Conservation (phyloP, 2,113 vertebrate genomes). For the Phaethon lepturus region DNA sequence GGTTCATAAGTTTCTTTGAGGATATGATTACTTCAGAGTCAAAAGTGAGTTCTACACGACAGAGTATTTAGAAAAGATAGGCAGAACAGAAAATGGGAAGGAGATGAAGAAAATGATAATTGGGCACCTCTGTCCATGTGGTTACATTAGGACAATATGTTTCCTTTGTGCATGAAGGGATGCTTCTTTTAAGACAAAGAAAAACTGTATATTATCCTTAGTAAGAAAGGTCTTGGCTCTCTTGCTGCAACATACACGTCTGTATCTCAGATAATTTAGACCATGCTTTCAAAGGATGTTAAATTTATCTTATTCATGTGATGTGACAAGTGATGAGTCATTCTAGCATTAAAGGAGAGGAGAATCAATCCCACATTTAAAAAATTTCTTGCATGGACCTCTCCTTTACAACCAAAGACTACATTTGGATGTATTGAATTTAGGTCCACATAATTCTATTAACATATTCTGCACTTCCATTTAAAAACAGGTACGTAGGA, state of each 20-base stretch:
- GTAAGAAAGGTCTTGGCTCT: background rate
- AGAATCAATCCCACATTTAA: background rate
- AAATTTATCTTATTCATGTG: background rate
- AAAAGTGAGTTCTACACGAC: background rate
- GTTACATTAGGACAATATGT: background rate
- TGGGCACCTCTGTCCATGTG: background rate
- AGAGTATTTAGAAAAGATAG: background rate
- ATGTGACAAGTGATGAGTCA: background rate
- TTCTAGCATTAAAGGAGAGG: background rate
- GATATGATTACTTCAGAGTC: background rate
- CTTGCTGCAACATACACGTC: background rate
- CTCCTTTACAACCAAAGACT: background rate
- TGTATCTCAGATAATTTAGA: background rate
- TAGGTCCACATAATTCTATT: background rate
- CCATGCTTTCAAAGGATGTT: background rate
- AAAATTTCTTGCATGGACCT: background rate
- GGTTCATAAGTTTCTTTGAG: background rate
- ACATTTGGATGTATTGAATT: background rate
- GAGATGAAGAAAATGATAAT: background rate
- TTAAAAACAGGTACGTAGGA: background rate
- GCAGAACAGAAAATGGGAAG: background rate
- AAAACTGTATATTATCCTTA: background rate
- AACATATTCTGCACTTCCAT: background rate
- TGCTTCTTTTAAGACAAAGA: background rate
- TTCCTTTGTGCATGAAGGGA: background rate